These are phyloP conservation scores for Montipora cactus DNA, from an alignment of 64 coral and sea anemone species.

Conservation along the genomic window DNA sequence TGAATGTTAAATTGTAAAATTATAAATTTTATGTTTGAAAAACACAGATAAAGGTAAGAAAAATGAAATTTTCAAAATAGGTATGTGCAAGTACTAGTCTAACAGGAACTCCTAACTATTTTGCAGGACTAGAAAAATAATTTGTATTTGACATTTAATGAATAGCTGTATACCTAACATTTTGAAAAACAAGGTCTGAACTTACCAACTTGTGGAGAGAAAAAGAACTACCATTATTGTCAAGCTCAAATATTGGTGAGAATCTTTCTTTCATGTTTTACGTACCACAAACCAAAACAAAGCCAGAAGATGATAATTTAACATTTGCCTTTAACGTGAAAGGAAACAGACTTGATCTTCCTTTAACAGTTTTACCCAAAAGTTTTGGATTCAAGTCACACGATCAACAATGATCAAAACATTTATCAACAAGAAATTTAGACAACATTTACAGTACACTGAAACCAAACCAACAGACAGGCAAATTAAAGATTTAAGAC, in stretches of 20 bases:
- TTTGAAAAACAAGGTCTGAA: neutral
- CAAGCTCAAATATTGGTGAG: conserved; percentile 34
- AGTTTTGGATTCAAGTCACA: neutral
- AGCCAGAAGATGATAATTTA: neutral
- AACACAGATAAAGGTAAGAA: too few species aligned
- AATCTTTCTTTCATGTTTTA: conserved; percentile 23
- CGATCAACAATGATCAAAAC: neutral
- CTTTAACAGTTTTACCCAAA: neutral
- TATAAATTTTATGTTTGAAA: too few species aligned
- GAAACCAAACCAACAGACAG: neutral
- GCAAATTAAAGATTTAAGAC: neutral
- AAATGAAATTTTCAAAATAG: too few species aligned
- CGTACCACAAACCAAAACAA: neutral
- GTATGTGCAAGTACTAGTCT: too few species aligned
- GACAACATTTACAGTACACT: neutral
- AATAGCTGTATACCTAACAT: neutral
- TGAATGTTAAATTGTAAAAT: too few species aligned
- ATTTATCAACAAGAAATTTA: neutral
- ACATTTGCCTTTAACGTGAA: neutral
- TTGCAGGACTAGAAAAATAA: too few species aligned
- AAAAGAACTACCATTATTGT: neutral
- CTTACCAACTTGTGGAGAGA: conserved; percentile 1
- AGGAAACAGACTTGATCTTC: neutral
- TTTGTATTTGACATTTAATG: too few species aligned
- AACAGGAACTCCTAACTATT: neutral